Conservation (phyloP, 2,888 invertebrate genomes). For the Choristoneura rosaceana region DNA sequence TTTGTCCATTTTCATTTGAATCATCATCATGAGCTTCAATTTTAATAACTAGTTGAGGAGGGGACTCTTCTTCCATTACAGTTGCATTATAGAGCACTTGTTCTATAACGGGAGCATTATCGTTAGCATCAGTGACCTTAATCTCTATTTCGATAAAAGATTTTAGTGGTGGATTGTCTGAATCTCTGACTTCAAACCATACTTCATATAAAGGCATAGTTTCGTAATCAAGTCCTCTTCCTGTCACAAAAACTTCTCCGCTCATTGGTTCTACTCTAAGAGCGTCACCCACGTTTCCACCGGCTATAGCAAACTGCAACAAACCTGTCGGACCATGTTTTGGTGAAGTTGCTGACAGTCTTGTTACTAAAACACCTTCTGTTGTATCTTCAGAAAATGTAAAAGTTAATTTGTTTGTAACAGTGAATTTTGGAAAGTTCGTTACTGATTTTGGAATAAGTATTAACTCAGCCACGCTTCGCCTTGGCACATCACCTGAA, state of each 20-base stretch:
- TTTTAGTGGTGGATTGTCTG: conserved; percentile 92
- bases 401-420: conserved; percentile 89
- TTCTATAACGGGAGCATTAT: conserved; percentile 95
- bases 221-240: conserved; percentile 94
- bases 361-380: conserved; percentile 91
- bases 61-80: conserved; percentile 94
- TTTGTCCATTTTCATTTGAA: conserved; percentile 93
- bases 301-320: conserved; percentile 93
- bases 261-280: conserved; percentile 91
- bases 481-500: conserved; percentile 88
- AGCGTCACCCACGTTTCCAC: conserved; percentile 97
- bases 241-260: conserved; percentile 92
- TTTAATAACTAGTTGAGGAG: conserved; percentile 90
- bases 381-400: conserved; percentile 92
- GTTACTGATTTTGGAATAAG: conserved; percentile 91
- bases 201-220: conserved; percentile 93
- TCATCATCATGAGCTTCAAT: conserved; percentile 94
- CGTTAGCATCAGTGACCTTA: conserved; percentile 97
- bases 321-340: conserved; percentile 90
- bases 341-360: conserved; percentile 91
- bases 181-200: conserved; percentile 96
- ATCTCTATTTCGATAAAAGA: conserved; percentile 93
- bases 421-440: conserved; percentile 92
- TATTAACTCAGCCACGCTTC: conserved; percentile 90
- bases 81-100: conserved; percentile 93